A percentile compares a stretch with the other conserved stretches of the same genome.
These are phyloP conservation scores for Drosophila mimetica DNA, from an alignment of 2,888 invertebrate species.

Conservation along the genomic window DNA sequence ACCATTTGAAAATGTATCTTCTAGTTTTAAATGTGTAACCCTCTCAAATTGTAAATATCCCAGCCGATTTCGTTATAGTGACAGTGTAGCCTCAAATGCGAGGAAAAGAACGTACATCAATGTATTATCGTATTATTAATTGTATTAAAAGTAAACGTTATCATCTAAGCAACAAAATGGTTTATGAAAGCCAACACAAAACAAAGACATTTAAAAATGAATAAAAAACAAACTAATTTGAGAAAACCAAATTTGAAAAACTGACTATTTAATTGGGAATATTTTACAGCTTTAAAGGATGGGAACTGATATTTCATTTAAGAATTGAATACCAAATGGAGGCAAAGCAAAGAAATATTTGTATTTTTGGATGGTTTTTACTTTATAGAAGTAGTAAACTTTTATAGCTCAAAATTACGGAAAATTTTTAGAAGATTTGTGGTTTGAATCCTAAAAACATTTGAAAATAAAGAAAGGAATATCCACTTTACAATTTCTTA, in stretches of 20 bases:
- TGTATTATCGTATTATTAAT: conserved; percentile 74
- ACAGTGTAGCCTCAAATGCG: conserved; percentile 43
- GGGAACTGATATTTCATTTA: not conserved
- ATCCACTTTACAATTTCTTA: not conserved
- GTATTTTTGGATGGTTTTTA: no score
- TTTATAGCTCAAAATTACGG: no score
- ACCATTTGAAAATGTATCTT: conserved; percentile 45
- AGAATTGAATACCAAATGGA: no score
- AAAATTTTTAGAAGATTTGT: no score
- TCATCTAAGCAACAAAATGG: conserved; percentile 50
- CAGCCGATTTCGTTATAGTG: conserved; percentile 60
- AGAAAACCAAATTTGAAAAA: conserved; percentile 29
- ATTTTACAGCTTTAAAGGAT: conserved; percentile 1
- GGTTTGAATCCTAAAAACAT: no score
- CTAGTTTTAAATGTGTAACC: conserved; percentile 19
- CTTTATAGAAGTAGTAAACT: no score
- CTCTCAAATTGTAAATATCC: conserved; percentile 69
- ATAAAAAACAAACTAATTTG: conserved; percentile 54
- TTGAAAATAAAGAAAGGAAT: not conserved
- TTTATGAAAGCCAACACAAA: conserved; percentile 43
- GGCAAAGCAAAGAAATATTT: no score
- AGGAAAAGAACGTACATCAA: conserved; percentile 41
- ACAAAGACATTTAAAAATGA: conserved; percentile 61
- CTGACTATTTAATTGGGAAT: not conserved
- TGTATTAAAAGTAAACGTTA: conserved; percentile 61